Base-by-base conservation (phyloP, 2,113 vertebrate species). In the Oophaga pumilio region DNA sequence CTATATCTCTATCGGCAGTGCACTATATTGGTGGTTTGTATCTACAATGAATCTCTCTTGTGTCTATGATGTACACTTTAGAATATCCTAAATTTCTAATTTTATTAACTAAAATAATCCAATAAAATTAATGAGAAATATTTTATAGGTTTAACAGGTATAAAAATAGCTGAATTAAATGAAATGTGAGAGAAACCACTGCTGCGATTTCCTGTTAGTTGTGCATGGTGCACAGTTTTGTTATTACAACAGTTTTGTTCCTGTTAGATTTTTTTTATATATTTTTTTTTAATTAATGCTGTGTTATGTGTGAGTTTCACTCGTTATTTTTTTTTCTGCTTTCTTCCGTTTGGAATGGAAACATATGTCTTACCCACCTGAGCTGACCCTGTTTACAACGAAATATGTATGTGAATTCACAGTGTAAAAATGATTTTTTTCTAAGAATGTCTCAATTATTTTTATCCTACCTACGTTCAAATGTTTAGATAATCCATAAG, bases 291-390 rank as follows among this genome's bases (percentile, higher is more conserved):
- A 49, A 43, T 73, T 73, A 43, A 43, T 73, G 15, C 17, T 50
- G 71, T 74, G 28, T 73, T 43, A 15, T 74, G 11, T 50, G 28
- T 74, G 43, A 49, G 15, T 74, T 49, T 74, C 28, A 49, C 18
- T 74, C 12, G 17, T 50, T 50, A 74, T 74, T 18, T 22, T 50
- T 49, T 20, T 28, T 43, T 28, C 33, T 73, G 69, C 17, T 43
- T 73, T 74, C 18, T 74, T 74, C 33, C 5, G 17, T 74, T 74
- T 74, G 71, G 43, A 74, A 43, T 73, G 28, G 33, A 43, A 73
- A 17, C 71, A 74, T 74, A 74, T 74, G 71, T 74, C 17, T 74
- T 20, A 5, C 71, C 24, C 26, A 74, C 71, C 71, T 74, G 71
- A 50, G 50, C 71, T 50, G 43, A 74, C 71, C 71, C 71, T 50